These are phyloP conservation scores for Octopus bimaculoides DNA, from an alignment of 1,140 invertebrate genomes.

Conservation along the genomic window DNA sequence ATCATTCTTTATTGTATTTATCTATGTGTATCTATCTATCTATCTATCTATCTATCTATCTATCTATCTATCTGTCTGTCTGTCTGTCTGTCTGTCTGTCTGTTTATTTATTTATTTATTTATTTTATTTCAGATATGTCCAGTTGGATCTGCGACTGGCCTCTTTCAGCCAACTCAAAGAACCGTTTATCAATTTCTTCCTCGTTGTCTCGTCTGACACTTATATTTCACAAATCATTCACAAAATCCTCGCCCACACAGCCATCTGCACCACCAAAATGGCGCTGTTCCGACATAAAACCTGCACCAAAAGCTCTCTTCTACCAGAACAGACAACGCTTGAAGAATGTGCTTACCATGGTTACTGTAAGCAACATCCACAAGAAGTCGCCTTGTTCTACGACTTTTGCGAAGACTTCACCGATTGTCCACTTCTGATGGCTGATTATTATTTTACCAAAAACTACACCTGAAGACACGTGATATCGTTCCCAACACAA, in stretches of 20 bases:
- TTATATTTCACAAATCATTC: conserved; percentile 39
- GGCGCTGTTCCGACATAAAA: conserved; percentile 45
- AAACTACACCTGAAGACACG: too few species aligned
- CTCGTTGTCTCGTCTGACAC: conserved; percentile 42
- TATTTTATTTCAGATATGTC: conserved; percentile 40
- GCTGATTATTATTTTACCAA: conserved; percentile 52
- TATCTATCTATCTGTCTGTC: background rate
- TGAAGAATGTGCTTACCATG: conserved; percentile 44
- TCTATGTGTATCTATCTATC: background rate
- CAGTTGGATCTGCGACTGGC: conserved; percentile 38
- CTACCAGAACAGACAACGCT: conserved; percentile 38
- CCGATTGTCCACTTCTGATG: conserved; percentile 48
- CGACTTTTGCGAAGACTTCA: conserved; percentile 53
- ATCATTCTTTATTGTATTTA: background rate
- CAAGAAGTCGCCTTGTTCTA: conserved; percentile 48
- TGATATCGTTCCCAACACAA: too few species aligned
- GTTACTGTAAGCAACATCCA: conserved; percentile 37
- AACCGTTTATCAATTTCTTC: conserved; percentile 43
- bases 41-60: background rate
- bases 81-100: background rate
- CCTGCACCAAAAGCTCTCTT: conserved; percentile 37
- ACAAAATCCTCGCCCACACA: conserved; percentile 41
- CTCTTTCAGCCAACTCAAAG: conserved; percentile 42
- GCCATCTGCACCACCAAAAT: conserved; percentile 45
- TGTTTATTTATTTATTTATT: background rate